phyloP scores from a whole-genome alignment of 1,140 invertebrate species.

The Rhyacophila brunnea region DNA sequence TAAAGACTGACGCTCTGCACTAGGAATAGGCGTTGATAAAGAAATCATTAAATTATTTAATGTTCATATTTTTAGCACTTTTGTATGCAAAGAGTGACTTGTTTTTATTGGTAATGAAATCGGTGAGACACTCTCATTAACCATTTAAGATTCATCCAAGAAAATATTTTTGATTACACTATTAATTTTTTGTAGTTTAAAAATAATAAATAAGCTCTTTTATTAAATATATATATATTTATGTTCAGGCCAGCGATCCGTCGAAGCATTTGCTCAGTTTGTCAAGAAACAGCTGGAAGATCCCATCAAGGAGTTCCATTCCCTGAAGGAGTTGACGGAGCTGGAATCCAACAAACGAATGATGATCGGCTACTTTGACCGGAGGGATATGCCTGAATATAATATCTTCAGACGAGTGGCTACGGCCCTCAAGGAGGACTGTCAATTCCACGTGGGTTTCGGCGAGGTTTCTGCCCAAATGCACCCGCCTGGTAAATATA shows the following conservation, averaged over 20 bases:
- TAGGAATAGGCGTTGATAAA: too few relatives aligned
- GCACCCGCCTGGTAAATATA: conserved; percentile 69
- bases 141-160: too few relatives aligned
- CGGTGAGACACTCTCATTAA: too few relatives aligned
- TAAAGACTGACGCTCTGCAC: too few relatives aligned
- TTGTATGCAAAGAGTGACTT: too few relatives aligned
- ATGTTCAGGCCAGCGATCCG: conserved; percentile 56
- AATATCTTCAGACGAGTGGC: conserved; percentile 79
- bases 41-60: too few relatives aligned
- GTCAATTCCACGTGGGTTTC: conserved; percentile 90
- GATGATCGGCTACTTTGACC: conserved; percentile 91
- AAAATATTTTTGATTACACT: too few relatives aligned
- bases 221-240: too few relatives aligned
- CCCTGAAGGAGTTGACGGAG: conserved; percentile 72
- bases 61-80: too few relatives aligned
- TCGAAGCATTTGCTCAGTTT: conserved; percentile 83
- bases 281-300: conserved; percentile 89
- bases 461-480: conserved; percentile 81
- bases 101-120: too few relatives aligned
- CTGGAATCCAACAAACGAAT: conserved; percentile 88
- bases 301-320: conserved; percentile 78
- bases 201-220: too few relatives aligned
- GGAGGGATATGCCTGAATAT: conserved; percentile 77
- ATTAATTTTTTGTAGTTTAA: too few relatives aligned
- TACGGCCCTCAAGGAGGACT: conserved; percentile 91